Conservation (phyloP, 2,113 vertebrate species). For the Taurulus bubalis region DNA sequence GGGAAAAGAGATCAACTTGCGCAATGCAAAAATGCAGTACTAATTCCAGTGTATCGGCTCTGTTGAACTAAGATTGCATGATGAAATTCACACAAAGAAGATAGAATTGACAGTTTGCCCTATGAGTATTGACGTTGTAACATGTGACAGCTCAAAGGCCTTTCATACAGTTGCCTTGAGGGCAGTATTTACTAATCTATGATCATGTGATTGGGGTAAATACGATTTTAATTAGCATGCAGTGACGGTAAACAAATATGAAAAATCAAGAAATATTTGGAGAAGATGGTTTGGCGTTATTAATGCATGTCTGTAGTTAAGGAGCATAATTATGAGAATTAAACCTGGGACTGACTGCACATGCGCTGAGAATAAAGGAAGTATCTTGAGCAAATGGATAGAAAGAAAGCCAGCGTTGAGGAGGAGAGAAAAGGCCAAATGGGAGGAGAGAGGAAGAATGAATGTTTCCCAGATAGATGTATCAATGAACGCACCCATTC, state of each 20-base stretch:
- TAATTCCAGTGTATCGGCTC: not conserved
- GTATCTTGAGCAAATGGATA: conserved; percentile 27
- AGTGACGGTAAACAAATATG: not conserved
- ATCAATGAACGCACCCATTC: conserved; percentile 86
- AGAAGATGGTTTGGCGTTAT: not conserved
- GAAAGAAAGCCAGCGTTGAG: conserved; percentile 52
- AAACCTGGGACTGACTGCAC: not conserved
- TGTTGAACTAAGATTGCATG: conserved; percentile 7
- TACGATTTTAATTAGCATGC: conserved; percentile 8
- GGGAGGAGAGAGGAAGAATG: conserved; percentile 74
- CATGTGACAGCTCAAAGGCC: conserved; percentile 8
- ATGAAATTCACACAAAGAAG: conserved; percentile 47
- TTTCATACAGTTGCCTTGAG: conserved; percentile 1
- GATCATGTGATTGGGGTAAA: conserved; percentile 62
- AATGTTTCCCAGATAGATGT: conserved; percentile 81
- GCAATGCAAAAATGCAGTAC: conserved; percentile 1
- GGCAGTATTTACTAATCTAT: conserved; percentile 17
- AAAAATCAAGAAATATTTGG: not conserved
- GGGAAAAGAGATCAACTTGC: not conserved
- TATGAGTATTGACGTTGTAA: conserved; percentile 7
- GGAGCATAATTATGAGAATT: not conserved
- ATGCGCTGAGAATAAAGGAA: conserved; percentile 24
- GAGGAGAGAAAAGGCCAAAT: conserved; percentile 57
- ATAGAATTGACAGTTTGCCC: not conserved
- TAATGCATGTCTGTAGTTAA: not conserved